Base-by-base conservation (phyloP, 2,797 vertebrate genomes). In the Lutjanus argentimaculatus region DNA sequence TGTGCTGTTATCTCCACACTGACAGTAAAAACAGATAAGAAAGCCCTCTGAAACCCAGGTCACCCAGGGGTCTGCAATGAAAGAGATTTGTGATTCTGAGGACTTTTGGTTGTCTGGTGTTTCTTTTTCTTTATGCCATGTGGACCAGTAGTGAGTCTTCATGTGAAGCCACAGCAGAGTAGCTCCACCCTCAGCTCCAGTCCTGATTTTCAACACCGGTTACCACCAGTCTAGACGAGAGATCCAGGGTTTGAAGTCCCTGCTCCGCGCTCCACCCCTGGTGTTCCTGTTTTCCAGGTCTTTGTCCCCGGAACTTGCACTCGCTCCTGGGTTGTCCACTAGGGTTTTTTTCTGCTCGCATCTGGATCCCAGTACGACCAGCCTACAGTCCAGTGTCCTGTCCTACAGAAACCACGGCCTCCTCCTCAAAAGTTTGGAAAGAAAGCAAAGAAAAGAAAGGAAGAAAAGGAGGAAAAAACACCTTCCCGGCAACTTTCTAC, bases 281-380 rank as follows among this genome's bases (percentile, higher is more conserved):
- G 94, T 95, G 87, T 95, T 96, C 90, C 87, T 76, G 85, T 52
- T 90, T 79, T 90, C 95, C 93, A 88, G 78, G 89, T 93, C 95
- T 95, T 96, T 96, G 94, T 95, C 94, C 92, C 92, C 93, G 92
- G 95, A 95, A 95, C 93, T 91, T 66, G 84, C 86, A 10, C 77
- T 88, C 91, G 10, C 79, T 89, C 87, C 89, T 86, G 87, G 30
- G 83, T 81, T 84, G 84, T 92, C 91, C 93, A 71, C 85, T 80
- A 86, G 89, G 89, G 72, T 62, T 90, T 80, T 90, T 80, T 25
- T 69, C 64, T 71, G 61, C 72, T 88, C 81, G 92, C 94, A 91
- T 95, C 93, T 94, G 94, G 92, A 95, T 91, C 88, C 83, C 88
- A 79, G 85, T 67, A 58, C 83, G 79, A 79, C 79, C 5, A 67